Conservation (phyloP, 1,140 invertebrate species). For the Ladona fulva region DNA sequence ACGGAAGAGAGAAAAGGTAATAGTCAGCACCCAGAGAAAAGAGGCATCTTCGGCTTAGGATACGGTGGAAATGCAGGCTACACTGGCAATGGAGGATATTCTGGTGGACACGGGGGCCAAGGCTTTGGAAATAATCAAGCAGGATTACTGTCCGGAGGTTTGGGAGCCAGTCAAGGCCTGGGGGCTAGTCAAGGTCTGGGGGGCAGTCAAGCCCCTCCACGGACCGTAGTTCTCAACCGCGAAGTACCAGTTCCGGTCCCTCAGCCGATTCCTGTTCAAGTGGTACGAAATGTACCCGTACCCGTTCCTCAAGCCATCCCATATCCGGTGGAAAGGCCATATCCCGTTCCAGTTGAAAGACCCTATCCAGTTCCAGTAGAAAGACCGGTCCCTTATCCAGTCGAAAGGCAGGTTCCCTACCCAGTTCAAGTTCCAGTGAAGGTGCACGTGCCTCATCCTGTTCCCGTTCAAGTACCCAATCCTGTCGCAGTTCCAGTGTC, state of each 20-base stretch:
- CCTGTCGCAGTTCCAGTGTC: constrained; percentile 53
- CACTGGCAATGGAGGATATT: constrained; percentile 37
- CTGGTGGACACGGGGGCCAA: constrained; percentile 23
- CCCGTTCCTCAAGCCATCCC: constrained; percentile 6
- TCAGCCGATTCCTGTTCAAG: neutral
- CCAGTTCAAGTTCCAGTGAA: constrained; percentile 14
- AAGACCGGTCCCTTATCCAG: constrained; percentile 56
- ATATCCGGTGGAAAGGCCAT: constrained; percentile 40
- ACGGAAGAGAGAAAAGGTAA: neutral
- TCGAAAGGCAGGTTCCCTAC: constrained; percentile 61
- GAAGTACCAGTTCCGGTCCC: constrained; percentile 7
- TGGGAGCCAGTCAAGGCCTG: too few relatives aligned
- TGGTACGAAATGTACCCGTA: constrained; percentile 16
- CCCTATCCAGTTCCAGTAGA: constrained; percentile 48
- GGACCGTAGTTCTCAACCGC: neutral
- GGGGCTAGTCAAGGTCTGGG: too few relatives aligned
- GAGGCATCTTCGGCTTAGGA: constrained; percentile 27
- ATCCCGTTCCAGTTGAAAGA: constrained; percentile 43
- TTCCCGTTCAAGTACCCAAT: constrained; percentile 3
- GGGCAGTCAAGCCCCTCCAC: too few relatives aligned
- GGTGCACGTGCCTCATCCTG: constrained; percentile 12
- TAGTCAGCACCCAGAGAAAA: neutral
- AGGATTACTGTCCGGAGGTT: too few relatives aligned
- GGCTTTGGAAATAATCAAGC: too few relatives aligned
- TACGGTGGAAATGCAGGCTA: constrained; percentile 19